A percentile compares a stretch with the other conserved stretches of the same genome.
Conservation (phyloP, 2,888 invertebrate species). For the Podabrus alpinus region DNA sequence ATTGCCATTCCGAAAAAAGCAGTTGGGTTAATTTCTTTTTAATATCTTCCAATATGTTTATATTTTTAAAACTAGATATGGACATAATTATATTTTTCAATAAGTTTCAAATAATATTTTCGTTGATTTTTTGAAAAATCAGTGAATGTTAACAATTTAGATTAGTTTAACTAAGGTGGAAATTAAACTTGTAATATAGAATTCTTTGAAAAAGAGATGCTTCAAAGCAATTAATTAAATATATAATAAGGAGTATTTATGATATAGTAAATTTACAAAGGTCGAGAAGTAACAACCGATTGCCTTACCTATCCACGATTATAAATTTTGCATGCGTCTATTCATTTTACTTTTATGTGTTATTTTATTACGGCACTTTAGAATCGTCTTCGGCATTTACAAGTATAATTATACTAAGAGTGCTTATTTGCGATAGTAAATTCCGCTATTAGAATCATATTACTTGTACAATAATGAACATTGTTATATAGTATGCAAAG, state of each 20-base stretch:
- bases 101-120: too few species aligned
- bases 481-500: conserved; percentile 28
- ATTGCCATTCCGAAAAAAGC: too few species aligned
- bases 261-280: conserved; percentile 37
- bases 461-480: conserved; percentile 31
- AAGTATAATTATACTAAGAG: conserved; percentile 38
- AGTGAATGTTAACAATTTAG: too few species aligned
- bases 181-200: background rate
- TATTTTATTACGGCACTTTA: conserved; percentile 35
- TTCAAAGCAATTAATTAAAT: conserved; percentile 28
- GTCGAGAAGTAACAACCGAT: conserved; percentile 36
- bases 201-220: conserved; percentile 1
- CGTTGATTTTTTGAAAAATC: too few species aligned
- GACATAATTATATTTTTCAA: too few species aligned
- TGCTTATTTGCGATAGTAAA: conserved; percentile 37
- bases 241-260: conserved; percentile 38
- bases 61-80: too few species aligned
- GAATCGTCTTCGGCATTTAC: conserved; percentile 39
- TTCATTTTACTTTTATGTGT: conserved; percentile 33
- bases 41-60: too few species aligned
- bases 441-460: conserved; percentile 32
- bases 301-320: conserved; percentile 32
- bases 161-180: too few species aligned
- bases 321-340: conserved; percentile 34
- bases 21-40: too few species aligned